Conservation (phyloP, 2,888 invertebrate genomes). For the Agriotes lineatus region DNA sequence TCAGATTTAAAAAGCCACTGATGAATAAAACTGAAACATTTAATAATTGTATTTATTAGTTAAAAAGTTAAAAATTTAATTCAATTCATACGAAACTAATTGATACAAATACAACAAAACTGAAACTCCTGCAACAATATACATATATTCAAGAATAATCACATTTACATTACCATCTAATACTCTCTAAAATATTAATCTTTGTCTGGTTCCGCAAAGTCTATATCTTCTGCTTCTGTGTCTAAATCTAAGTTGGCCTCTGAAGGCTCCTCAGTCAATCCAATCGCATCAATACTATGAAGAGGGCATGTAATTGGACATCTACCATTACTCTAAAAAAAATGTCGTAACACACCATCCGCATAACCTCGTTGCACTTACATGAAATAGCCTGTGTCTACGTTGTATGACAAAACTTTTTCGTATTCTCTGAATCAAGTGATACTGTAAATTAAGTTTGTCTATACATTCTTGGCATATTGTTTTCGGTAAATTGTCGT, state of each 20-base stretch:
- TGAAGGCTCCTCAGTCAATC: background rate
- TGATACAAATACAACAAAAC: no score
- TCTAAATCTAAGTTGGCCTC: background rate
- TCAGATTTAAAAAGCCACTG: no score
- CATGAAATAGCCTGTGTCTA: slow-evolving; percentile 60
- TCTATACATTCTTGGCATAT: slow-evolving; percentile 71
- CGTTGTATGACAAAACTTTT: slow-evolving; percentile 60
- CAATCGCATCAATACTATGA: slow-evolving; percentile 51
- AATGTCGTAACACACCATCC: background rate
- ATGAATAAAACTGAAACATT: no score
- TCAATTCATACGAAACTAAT: no score
- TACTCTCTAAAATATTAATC: background rate
- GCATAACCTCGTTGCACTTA: slow-evolving; percentile 49
- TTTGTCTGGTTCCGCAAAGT: background rate
- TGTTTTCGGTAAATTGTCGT: slow-evolving; percentile 76
- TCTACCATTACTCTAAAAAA: slow-evolving; percentile 57
- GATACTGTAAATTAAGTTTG: slow-evolving; percentile 69
- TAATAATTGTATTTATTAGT: no score
- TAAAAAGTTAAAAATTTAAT: no score
- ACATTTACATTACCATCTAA: background rate
- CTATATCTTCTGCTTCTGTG: background rate
- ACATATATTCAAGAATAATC: no score
- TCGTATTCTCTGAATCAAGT: slow-evolving; percentile 67
- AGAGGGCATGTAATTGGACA: slow-evolving; percentile 61
- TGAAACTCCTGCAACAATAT: no score